Evolutionary conservation across 1,140 invertebrate species (phyloP).

Genomic region (Globodera ellingtonae): DNA sequence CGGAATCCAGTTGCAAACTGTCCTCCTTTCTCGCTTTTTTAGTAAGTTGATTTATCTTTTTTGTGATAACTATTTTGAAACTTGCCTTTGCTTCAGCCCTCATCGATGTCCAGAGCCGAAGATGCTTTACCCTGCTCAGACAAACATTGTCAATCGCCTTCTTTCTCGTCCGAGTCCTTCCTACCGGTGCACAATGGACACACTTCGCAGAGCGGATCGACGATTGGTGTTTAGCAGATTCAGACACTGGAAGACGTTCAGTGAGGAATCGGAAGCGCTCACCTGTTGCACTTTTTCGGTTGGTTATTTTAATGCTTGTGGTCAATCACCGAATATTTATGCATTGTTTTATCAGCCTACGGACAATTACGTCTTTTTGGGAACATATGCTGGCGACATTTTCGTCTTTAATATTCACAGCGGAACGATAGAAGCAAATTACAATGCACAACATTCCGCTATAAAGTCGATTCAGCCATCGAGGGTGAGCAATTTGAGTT

Average conservation of each 20-base stretch:
- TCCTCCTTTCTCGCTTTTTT: slow-evolving; percentile 70
- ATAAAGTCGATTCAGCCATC: slow-evolving; percentile 47
- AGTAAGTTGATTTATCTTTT: slow-evolving; percentile 47
- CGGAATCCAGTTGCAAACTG: slow-evolving; percentile 70
- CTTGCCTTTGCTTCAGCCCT: slow-evolving; percentile 70
- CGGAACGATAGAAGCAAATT: slow-evolving; percentile 70
- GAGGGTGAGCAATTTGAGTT: slow-evolving; percentile 16
- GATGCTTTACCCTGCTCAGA: slow-evolving; percentile 74
- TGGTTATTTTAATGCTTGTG: slow-evolving; percentile 54
- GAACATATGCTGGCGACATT: slow-evolving; percentile 83
- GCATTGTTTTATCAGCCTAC: slow-evolving; percentile 71
- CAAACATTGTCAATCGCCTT: slow-evolving; percentile 72
- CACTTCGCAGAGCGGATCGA: slow-evolving; percentile 72
- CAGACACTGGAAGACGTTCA: slow-evolving; percentile 82
- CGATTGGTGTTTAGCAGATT: slow-evolving; percentile 85
- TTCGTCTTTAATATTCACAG: slow-evolving; percentile 81
- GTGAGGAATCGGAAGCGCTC: slow-evolving; percentile 78
- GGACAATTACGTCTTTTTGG: slow-evolving; percentile 80
- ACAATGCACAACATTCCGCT: slow-evolving; percentile 43
- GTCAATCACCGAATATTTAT: slow-evolving; percentile 1
- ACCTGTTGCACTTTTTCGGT: slow-evolving; percentile 80
- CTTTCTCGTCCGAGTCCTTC: slow-evolving; percentile 33
- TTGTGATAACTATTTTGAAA: slow-evolving; percentile 4
- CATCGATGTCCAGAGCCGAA: slow-evolving; percentile 86
- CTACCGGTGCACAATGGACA: slow-evolving; percentile 42